Base-by-base conservation (phyloP, 2,797 vertebrate genomes). In the Serranus cabrilla region DNA sequence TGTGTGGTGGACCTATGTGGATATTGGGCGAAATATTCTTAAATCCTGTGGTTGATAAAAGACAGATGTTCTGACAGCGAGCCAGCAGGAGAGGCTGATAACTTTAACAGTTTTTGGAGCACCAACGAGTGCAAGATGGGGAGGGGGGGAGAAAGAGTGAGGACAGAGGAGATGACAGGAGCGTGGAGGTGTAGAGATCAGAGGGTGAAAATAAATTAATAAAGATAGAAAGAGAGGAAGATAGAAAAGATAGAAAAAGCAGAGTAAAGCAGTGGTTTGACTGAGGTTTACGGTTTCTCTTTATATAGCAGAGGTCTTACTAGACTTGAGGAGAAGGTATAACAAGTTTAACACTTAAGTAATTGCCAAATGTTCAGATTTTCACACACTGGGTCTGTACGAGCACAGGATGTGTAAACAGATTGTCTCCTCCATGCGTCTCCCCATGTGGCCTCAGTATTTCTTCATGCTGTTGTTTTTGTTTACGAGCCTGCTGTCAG, bases 1-100 rank as follows among this genome's bases (percentile, higher is more conserved):
- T 34, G 39, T 74, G 50, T 71, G 68, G 52, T 9, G 50, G 51
- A 68, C 31, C 52, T 49, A 20, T 61, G 65, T 49, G 27, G 69
- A 62, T 73, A 66, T 65, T 65, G 50, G 80, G 59, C 57, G 77
- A 78, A 84, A 90, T 88, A 67, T 87, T 94, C 83, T 91, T 82
- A 93, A 92, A 92, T 89, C 80, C 61, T 85, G 75, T 73, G 60
- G 60, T 46, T 93, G 90, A 93, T 88, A 79, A 89, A 91, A 94
- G 81, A 80, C 90, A 94, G 89, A 92, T 91, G 90, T 84, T 80
- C 57, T 85, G 87, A 87, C 31, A 62, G 14, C 20, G 40, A 64
- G 72, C 86, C 83, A 83, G 69, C 80, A 59, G 52, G 27, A 75
- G 49, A 16, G 69, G 62, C 58, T 9, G 89, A 81, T 52, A 87